phyloP scores from a whole-genome alignment of 2,113 vertebrate genomes.

The Thomomys bottae region DNA sequence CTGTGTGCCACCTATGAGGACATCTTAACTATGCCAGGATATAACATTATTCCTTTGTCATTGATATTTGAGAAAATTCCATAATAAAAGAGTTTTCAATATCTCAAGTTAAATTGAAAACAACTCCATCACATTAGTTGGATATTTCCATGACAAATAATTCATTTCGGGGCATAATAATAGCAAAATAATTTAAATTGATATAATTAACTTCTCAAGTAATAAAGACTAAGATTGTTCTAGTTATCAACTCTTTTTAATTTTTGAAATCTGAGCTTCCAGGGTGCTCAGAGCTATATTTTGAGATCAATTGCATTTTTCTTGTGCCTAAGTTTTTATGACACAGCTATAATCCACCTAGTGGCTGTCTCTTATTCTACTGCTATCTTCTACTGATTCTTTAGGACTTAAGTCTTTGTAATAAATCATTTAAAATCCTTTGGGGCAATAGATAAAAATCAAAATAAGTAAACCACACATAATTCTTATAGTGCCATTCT shows the following conservation, averaged over 20 bases:
- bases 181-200: not conserved
- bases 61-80: slow-evolving; percentile 3
- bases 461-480: slow-evolving; percentile 17
- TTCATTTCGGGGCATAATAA: slow-evolving; percentile 39
- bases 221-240: not conserved
- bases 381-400: not conserved
- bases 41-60: not conserved
- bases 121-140: not conserved
- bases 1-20: not conserved
- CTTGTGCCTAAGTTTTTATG: slow-evolving; percentile 5
- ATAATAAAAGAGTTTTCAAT: not conserved
- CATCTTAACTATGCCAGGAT: not conserved
- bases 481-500: not conserved
- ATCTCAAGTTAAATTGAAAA: slow-evolving; percentile 23
- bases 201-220: slow-evolving; percentile 52
- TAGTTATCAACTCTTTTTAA: not conserved
- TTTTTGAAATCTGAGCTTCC: slow-evolving; percentile 15
- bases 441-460: not conserved
- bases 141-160: not conserved
- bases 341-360: not conserved
- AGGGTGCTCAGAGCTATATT: not conserved
- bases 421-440: slow-evolving; percentile 36
- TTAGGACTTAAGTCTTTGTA: slow-evolving; percentile 27
- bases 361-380: not conserved
- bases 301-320: slow-evolving; percentile 15